Evolutionary conservation across 2,113 vertebrate genomes (phyloP), one percentile per base, ranked within the genome.

Genomic region (Myotis lucifugus): DNA sequence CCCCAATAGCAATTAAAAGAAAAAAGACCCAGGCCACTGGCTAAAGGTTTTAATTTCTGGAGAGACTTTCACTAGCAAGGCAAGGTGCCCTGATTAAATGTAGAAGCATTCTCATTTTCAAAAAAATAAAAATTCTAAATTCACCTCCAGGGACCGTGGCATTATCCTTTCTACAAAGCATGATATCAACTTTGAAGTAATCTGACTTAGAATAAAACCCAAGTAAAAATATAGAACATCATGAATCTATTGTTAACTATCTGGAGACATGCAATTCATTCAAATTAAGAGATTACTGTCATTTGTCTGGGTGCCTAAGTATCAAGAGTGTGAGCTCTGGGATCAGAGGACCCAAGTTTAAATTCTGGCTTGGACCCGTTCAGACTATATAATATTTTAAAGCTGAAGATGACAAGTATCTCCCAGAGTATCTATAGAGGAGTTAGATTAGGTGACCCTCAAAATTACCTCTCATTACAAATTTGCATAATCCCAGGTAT

Each of bases 31-130:
- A 91, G 61, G 90, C 40, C 52, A 93, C 8, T 1, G 19, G 59
- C 34, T 91, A 86, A 85, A 92, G 32, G 48, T 90, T 90, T 94
- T 92, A 42, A 94, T 85, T 95, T 84, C 79, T 91, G 73, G 25
- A 10, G 13, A 56, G 50, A 89, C 19, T 34, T 78, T 88, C 7
- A 46, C 23, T n/a, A 73, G 19, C 29, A 91, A 93, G n/a, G 50
- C 37, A 85, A 90, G 34, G 37, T 40, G 8, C 12, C 52, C 34
- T 74, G 70, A 78, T 66, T 69, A 15, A 78, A 95, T 78, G 88
- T 64, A 85, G 32, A 15, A 79, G 25, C 2, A 1, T 84, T 88
- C 50, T 69, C 77, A 93, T 93, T 95, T 92, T 69, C 52, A 90
- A 21, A 12, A 56, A 88, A 89, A n/a, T 42, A 32, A 50, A 66